Percentiles rank a stretch among this genome's conserved stretches.
Conservation (phyloP, 2,797 vertebrate species). For the Sebastes iracundus region DNA sequence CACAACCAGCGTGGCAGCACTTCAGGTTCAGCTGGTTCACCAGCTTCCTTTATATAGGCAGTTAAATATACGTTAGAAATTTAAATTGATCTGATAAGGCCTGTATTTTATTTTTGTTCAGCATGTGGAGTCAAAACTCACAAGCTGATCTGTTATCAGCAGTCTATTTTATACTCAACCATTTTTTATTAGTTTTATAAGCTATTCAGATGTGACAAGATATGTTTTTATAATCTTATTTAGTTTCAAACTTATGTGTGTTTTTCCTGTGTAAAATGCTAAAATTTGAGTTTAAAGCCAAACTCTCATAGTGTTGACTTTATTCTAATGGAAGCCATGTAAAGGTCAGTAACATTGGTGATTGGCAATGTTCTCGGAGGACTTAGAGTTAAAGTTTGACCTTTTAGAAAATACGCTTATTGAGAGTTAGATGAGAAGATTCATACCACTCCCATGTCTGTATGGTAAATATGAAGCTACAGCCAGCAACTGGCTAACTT, state of each 20-base stretch:
- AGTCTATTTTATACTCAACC: conserved; percentile 11
- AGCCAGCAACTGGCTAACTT: neutral
- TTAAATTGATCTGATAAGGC: neutral
- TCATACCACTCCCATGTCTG: neutral
- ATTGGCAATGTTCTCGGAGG: neutral
- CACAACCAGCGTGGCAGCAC: neutral
- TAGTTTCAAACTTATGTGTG: neutral
- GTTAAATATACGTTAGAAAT: neutral
- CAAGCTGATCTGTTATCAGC: conserved; percentile 9
- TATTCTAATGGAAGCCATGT: neutral
- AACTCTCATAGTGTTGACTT: neutral
- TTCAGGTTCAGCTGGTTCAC: conserved; percentile 53
- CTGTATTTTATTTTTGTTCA: conserved; percentile 9
- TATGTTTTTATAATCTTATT: conserved; percentile 14
- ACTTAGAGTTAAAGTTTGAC: neutral
- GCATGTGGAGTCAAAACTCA: conserved; percentile 2
- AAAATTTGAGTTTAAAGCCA: neutral
- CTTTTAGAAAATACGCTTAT: neutral
- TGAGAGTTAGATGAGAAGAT: neutral
- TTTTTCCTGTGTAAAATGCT: neutral
- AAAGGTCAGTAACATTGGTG: neutral
- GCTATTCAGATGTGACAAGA: neutral
- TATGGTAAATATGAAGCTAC: neutral
- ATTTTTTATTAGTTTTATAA: conserved; percentile 33
- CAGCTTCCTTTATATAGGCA: neutral